These are phyloP conservation scores for Taenaris catops DNA, from an alignment of 2,888 invertebrate species.

Conservation along the genomic window DNA sequence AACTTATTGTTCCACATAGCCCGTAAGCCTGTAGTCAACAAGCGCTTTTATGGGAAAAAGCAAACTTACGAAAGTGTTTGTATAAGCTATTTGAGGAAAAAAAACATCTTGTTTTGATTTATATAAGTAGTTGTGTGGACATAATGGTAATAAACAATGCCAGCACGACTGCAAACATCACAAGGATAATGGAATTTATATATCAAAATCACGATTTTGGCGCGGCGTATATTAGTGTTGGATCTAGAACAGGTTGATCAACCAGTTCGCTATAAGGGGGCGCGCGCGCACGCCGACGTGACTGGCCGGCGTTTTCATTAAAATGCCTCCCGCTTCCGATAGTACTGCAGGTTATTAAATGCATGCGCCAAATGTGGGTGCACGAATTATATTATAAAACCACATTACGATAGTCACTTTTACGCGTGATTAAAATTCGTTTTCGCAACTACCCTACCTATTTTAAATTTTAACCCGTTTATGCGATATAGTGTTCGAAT, in stretches of 20 bases:
- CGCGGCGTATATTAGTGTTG: constrained; percentile 13
- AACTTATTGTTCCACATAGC: too few species aligned
- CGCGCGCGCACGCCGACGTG: constrained; percentile 55
- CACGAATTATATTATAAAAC: constrained; percentile 1
- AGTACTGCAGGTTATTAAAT: constrained; percentile 20
- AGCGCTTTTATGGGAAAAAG: too few species aligned
- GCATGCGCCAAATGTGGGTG: constrained; percentile 10
- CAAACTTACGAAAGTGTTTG: too few species aligned
- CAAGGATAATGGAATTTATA: constrained; percentile 20
- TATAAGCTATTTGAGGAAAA: too few species aligned
- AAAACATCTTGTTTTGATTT: too few species aligned
- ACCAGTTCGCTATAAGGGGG: constrained; percentile 45
- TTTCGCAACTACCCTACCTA: too few species aligned
- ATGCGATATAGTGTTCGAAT: too few species aligned
- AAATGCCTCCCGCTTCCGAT: constrained; percentile 57
- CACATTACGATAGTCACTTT: too few species aligned
- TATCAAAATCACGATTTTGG: constrained; percentile 23
- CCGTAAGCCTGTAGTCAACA: too few species aligned
- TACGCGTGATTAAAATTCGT: too few species aligned
- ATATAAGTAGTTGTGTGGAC: too few species aligned
- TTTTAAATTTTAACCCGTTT: too few species aligned
- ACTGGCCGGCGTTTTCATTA: constrained; percentile 62
- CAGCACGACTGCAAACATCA: constrained; percentile 9
- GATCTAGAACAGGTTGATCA: constrained; percentile 28
- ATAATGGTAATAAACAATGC: constrained; percentile 2